Percentiles rank a stretch among this genome's conserved stretches.
Conservation (phyloP, 2,797 vertebrate genomes). For the Pyrocephalus nanus region DNA sequence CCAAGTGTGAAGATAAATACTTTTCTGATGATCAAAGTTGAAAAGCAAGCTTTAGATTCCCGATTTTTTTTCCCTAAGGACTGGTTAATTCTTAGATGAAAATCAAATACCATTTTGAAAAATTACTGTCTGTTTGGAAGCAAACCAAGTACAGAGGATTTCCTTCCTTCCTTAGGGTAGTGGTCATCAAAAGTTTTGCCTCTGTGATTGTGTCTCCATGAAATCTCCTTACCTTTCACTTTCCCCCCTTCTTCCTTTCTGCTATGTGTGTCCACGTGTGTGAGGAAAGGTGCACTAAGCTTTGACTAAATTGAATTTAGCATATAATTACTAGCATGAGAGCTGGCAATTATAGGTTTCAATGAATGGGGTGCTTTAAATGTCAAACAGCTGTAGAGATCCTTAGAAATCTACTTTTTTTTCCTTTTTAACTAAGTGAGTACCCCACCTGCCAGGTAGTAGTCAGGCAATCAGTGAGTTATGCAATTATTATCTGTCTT, state of each 20-base stretch:
- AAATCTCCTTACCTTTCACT: background rate
- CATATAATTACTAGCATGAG: background rate
- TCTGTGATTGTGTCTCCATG: background rate
- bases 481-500: background rate
- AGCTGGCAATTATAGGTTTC: background rate
- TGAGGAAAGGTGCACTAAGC: background rate
- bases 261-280: accelerated
- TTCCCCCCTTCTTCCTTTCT: accelerated
- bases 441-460: background rate
- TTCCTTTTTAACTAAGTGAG: background rate
- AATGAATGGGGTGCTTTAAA: background rate
- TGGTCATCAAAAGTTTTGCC: background rate
- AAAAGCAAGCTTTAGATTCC: background rate
- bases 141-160: background rate
- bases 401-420: background rate
- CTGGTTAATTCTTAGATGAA: background rate
- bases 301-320: conserved; percentile 21
- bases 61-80: background rate
- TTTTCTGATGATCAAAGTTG: background rate
- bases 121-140: background rate
- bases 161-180: background rate
- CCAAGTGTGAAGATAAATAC: background rate
- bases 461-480: background rate
- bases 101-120: background rate
- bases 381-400: background rate